These are phyloP conservation scores for Apotomis turbidana DNA, from an alignment of 2,888 invertebrate species.

Conservation along the genomic window DNA sequence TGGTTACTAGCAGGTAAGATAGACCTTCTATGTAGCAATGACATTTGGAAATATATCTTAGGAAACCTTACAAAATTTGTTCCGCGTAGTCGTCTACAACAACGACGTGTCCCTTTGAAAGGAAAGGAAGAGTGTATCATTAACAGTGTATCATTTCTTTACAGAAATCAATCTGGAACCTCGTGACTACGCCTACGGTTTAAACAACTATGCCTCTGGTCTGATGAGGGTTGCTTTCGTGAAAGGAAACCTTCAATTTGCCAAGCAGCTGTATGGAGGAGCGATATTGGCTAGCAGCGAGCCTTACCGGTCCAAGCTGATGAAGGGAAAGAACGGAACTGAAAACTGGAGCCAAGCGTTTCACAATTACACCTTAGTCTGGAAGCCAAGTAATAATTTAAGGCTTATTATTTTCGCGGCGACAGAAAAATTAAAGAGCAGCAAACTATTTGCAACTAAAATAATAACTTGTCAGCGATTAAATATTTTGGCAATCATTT, in stretches of 20 bases:
- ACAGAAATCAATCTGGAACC: conserved; percentile 88
- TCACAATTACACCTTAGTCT: conserved; percentile 87
- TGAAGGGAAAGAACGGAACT: conserved; percentile 62
- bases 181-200: conserved; percentile 84
- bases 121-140: no score
- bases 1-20: conserved; percentile 90
- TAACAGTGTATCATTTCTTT: conserved; percentile 35
- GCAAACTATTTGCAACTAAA: no score
- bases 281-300: conserved; percentile 64
- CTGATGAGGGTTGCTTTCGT: conserved; percentile 88
- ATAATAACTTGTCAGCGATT: no score
- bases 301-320: conserved; percentile 71
- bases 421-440: no score
- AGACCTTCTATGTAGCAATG: not conserved
- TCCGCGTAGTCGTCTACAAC: no score
- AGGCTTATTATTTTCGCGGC: no score
- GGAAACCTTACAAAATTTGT: no score
- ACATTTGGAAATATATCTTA: no score
- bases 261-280: conserved; percentile 68
- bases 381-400: conserved; percentile 81
- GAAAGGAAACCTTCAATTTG: conserved; percentile 84
- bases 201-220: conserved; percentile 85
- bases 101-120: no score
- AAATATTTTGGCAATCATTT: no score
- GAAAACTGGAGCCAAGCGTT: conserved; percentile 84